Evolutionary conservation across 2,888 invertebrate genomes (phyloP).

Genomic region (Leistus spinibarbis): DNA sequence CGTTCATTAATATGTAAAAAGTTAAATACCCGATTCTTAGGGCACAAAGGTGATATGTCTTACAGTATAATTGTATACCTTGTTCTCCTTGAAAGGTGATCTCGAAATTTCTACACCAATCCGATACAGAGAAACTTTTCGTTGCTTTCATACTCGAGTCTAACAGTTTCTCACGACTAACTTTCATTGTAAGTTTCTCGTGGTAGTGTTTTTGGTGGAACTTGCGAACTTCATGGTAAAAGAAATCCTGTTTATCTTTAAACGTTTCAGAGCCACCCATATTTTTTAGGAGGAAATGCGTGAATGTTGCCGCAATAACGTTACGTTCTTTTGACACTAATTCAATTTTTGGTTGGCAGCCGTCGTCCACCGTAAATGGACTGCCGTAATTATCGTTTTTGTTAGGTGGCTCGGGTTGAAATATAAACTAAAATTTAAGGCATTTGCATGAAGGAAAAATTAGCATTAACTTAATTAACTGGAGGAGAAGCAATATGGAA

Average conservation of each 20-base stretch:
- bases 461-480: too few relatives aligned
- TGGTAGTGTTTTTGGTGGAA: constrained; percentile 87
- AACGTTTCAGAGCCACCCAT: constrained; percentile 96
- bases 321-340: constrained; percentile 84
- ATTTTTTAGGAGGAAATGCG: constrained; percentile 88
- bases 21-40: not conserved
- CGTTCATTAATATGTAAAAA: not conserved
- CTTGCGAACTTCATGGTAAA: constrained; percentile 76
- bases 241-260: constrained; percentile 77
- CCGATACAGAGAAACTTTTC: constrained; percentile 81
- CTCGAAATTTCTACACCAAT: constrained; percentile 96
- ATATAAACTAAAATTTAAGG: constrained; percentile 69
- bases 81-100: constrained; percentile 93
- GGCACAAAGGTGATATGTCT: not conserved
- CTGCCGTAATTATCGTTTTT: constrained; percentile 62
- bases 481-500: too few relatives aligned
- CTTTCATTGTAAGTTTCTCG: constrained; percentile 82
- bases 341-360: constrained; percentile 85
- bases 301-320: constrained; percentile 91
- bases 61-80: constrained; percentile 63
- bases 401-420: constrained; percentile 60
- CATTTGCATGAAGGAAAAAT: too few relatives aligned
- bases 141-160: constrained; percentile 86
- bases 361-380: constrained; percentile 87
- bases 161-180: constrained; percentile 79